Evolutionary conservation across 2,797 vertebrate species (phyloP).

Genomic region (Mastacembelus armatus): DNA sequence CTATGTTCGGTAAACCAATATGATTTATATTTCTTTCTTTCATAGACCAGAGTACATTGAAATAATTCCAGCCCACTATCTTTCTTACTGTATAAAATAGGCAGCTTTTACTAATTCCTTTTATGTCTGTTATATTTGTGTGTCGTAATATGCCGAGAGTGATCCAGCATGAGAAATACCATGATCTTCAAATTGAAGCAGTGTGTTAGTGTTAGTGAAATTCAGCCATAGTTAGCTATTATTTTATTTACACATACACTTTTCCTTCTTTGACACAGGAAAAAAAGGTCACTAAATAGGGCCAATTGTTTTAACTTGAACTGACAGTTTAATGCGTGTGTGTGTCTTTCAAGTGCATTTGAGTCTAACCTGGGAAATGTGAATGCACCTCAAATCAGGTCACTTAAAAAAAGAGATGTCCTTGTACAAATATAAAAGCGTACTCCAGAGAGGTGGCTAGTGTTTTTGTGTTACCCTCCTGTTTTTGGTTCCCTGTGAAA

Average conservation of each 20-base stretch:
- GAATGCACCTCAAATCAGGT: conserved; percentile 70
- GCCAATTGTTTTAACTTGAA: neutral
- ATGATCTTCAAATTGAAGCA: neutral
- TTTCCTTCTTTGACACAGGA: neutral
- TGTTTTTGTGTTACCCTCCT: conserved; percentile 59
- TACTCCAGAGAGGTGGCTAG: conserved; percentile 60
- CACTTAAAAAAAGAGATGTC: conserved; percentile 69
- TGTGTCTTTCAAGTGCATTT: neutral
- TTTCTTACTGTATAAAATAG: no score
- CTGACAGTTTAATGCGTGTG: neutral
- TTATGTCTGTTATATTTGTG: no score
- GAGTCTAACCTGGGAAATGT: conserved; percentile 36
- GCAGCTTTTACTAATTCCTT: no score
- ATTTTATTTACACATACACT: neutral
- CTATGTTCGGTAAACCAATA: no score
- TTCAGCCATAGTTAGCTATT: neutral
- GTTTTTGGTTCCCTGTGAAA: conserved; percentile 66
- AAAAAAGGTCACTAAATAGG: neutral
- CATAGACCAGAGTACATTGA: no score
- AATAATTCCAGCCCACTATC: no score
- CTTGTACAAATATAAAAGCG: conserved; percentile 67
- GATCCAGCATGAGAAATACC: no score
- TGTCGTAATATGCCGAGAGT: no score
- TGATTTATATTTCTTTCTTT: no score
- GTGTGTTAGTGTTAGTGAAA: no score